Evolutionary conservation across 1,140 invertebrate genomes (phyloP), one percentile per base, ranked within the genome.

Genomic region (Hestina assimilis): DNA sequence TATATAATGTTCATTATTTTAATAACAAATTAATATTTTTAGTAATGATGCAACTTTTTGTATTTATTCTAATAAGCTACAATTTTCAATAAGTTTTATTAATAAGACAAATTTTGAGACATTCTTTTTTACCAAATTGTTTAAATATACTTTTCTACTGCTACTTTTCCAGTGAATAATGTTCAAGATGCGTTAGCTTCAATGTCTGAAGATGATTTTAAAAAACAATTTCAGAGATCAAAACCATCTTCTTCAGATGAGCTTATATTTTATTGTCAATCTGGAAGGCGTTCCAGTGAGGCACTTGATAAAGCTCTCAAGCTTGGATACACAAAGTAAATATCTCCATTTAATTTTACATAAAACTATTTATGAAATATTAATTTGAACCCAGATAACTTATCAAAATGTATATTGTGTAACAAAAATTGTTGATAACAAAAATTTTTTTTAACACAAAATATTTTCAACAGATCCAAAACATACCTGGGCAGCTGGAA

Each of bases 401-500:
- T n/a, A n/a, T n/a, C n/a, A n/a, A n/a, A n/a, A n/a, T n/a, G n/a
- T n/a, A n/a, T n/a, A n/a, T n/a, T 9, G 0, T 28, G 8, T 28
- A 28, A 7, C 8, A 28, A 28, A 28, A 4, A 28, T 9, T 28
- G n/a, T 28, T 6, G 15, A 35, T 8, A 21, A 46, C 17, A 9
- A 46, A 26, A 17, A 14, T 20, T 6, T 4, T 35, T 9, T 23
- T 42, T 15, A 42, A 11, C 24, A 29, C 41, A 7, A 24, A 8
- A 23, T 55, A n/a, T 74, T 73, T 74, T 63, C 93, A 94, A 51
- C 89, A 98, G 97, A 94, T 90, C 90, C 93, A 86, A 95, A 93
- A 90, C 96, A 92, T 84, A 98, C 96, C 66, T 96, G 93, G 90
- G 97, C 94, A 92, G 96, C 94, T 91, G 97, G 95, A 88, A 94